These are phyloP conservation scores for Keiferia lycopersicella DNA, from an alignment of 2,888 invertebrate genomes.

Conservation along the genomic window DNA sequence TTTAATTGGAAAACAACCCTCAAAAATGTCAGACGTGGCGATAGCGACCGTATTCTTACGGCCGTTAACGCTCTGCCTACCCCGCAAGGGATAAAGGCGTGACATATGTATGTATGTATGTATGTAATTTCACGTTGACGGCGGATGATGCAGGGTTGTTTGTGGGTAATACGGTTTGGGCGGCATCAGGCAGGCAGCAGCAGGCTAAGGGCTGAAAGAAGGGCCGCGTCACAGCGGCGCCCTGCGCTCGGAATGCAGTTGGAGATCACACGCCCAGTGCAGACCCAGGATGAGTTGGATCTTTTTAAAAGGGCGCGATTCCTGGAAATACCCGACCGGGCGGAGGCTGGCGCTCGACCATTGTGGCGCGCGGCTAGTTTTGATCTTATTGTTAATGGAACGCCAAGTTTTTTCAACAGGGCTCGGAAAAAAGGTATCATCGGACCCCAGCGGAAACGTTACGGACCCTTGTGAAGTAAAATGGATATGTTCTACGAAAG, in stretches of 20 bases:
- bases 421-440: conserved; percentile 77
- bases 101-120: neutral
- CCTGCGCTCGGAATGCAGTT: conserved; percentile 63
- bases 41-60: too few relatives aligned
- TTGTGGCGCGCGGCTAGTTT: conserved; percentile 79
- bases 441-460: conserved; percentile 80
- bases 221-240: conserved; percentile 39
- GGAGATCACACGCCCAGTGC: conserved; percentile 66
- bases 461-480: conserved; percentile 78
- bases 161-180: conserved; percentile 13
- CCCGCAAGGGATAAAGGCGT: too few relatives aligned
- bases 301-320: conserved; percentile 75
- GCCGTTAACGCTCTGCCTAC: too few relatives aligned
- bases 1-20: too few relatives aligned
- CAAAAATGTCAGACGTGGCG: too few relatives aligned
- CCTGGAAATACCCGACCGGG: conserved; percentile 73
- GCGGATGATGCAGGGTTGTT: neutral
- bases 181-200: neutral
- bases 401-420: conserved; percentile 77
- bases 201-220: neutral
- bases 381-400: conserved; percentile 81
- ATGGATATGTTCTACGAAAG: conserved; percentile 78
- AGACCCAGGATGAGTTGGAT: conserved; percentile 73
- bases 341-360: conserved; percentile 77
- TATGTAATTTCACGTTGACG: neutral